A percentile compares a stretch with the other conserved stretches of the same genome.
phyloP scores from a whole-genome alignment of 2,113 vertebrate species.

The Cichladusa arquata region DNA sequence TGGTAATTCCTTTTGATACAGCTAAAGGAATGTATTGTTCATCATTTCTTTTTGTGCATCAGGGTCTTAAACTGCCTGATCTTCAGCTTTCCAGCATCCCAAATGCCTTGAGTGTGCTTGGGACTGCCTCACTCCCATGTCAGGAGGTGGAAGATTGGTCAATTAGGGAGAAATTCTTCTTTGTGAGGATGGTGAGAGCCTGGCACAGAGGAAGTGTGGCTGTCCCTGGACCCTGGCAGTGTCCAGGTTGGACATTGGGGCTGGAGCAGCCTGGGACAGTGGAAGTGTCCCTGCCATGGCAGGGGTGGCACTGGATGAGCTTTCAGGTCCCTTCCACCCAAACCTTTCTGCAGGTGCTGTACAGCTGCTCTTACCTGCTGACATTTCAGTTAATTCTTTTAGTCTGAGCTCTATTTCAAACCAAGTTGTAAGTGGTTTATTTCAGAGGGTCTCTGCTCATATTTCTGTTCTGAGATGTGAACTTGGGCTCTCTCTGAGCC shows the following conservation, averaged over 20 bases:
- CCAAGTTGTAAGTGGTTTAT: background rate
- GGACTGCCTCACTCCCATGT: accelerated
- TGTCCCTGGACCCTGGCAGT: background rate
- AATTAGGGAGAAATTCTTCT: background rate
- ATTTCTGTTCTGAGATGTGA: background rate
- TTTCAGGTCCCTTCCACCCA: background rate
- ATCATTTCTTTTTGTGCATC: background rate
- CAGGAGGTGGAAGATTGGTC: no score
- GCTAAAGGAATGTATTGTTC: background rate
- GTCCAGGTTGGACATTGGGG: accelerated
- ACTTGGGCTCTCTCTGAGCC: no score
- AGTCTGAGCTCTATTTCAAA: background rate
- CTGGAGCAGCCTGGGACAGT: background rate
- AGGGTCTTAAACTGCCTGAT: background rate
- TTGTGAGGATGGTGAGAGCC: background rate
- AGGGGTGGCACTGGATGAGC: accelerated
- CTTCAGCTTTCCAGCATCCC: background rate
- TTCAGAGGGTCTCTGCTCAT: background rate
- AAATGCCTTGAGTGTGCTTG: background rate
- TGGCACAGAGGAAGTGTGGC: background rate
- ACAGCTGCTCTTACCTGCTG: background rate
- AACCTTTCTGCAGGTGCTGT: background rate
- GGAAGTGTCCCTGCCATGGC: background rate
- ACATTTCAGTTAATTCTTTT: background rate
- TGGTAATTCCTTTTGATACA: background rate